A percentile compares a stretch with the other conserved stretches of the same genome.
These are phyloP conservation scores for Austrolebias charrua DNA, from an alignment of 2,797 vertebrate genomes.

Conservation along the genomic window DNA sequence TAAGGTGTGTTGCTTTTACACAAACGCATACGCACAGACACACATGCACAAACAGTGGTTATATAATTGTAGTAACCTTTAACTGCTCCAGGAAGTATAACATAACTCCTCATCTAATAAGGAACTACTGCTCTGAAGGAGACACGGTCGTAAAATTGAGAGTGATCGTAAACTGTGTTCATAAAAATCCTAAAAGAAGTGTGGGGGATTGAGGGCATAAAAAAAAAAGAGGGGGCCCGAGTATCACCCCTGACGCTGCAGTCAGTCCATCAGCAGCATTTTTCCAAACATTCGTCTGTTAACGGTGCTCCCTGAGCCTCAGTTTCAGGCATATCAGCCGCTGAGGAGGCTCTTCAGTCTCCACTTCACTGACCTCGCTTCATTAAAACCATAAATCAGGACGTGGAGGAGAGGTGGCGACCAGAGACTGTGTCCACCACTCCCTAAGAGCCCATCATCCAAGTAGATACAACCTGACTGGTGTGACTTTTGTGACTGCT, in stretches of 20 bases:
- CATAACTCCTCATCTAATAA: constrained; percentile 63
- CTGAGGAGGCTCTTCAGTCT: constrained; percentile 54
- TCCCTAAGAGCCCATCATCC: constrained; percentile 3
- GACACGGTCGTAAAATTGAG: constrained; percentile 54
- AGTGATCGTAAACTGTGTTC: constrained; percentile 63
- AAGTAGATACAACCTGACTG: constrained; percentile 18
- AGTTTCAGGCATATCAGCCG: constrained; percentile 64
- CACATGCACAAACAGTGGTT: constrained; percentile 37
- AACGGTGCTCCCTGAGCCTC: constrained; percentile 58
- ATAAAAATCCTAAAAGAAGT: constrained; percentile 69
- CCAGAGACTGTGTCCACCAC: constrained; percentile 42
- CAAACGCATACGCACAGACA: constrained; percentile 24
- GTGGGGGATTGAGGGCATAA: constrained; percentile 10
- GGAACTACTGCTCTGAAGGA: constrained; percentile 60
- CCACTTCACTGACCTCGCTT: constrained; percentile 63
- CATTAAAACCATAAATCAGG: constrained; percentile 79
- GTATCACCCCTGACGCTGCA: constrained; percentile 44
- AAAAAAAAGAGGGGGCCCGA: constrained; percentile 39
- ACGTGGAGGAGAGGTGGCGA: constrained; percentile 53
- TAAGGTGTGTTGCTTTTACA: constrained; percentile 30
- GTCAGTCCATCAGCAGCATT: constrained; percentile 52
- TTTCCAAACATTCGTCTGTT: constrained; percentile 48
- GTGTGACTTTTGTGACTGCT: neutral
- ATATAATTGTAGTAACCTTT: constrained; percentile 67
- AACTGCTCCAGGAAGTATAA: constrained; percentile 68